phyloP scores from a whole-genome alignment of 2,888 invertebrate genomes.

The Lordiphosa andalusiaca region DNA sequence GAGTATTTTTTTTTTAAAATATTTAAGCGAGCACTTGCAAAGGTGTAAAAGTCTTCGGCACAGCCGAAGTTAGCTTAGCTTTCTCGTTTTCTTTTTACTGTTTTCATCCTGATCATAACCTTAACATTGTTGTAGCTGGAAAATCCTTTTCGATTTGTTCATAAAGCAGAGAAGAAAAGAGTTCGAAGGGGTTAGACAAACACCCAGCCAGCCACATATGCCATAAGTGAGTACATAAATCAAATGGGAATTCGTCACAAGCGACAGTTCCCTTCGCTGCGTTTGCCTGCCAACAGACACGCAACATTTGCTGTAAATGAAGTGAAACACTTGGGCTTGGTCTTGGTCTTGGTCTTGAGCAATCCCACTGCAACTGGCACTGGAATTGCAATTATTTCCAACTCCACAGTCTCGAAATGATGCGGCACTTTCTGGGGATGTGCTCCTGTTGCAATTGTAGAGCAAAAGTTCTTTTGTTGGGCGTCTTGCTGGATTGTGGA shows the following conservation, averaged over 20 bases:
- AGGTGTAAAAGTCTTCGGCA: too few relatives aligned
- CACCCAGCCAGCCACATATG: conserved; percentile 24
- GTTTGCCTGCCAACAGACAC: conserved; percentile 28
- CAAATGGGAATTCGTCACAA: conserved; percentile 63
- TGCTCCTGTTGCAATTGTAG: too few relatives aligned
- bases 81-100: too few relatives aligned
- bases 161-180: conserved; percentile 35
- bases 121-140: conserved; percentile 6
- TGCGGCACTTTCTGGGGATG: conserved; percentile 4
- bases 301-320: conserved; percentile 69
- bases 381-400: conserved; percentile 29
- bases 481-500: not conserved
- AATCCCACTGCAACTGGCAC: conserved; percentile 21
- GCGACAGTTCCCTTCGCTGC: conserved; percentile 16
- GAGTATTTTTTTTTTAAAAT: too few relatives aligned
- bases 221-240: conserved; percentile 49
- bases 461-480: conserved; percentile 13
- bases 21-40: too few relatives aligned
- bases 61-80: too few relatives aligned
- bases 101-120: too few relatives aligned
- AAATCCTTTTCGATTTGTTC: conserved; percentile 35
- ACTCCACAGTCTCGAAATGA: conserved; percentile 17
- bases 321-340: conserved; percentile 42
- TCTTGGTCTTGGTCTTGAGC: conserved; percentile 2
- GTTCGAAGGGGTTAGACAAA: not conserved